These are phyloP conservation scores for Dermolepida albohirtum DNA, from an alignment of 2,888 invertebrate species.

Conservation along the genomic window DNA sequence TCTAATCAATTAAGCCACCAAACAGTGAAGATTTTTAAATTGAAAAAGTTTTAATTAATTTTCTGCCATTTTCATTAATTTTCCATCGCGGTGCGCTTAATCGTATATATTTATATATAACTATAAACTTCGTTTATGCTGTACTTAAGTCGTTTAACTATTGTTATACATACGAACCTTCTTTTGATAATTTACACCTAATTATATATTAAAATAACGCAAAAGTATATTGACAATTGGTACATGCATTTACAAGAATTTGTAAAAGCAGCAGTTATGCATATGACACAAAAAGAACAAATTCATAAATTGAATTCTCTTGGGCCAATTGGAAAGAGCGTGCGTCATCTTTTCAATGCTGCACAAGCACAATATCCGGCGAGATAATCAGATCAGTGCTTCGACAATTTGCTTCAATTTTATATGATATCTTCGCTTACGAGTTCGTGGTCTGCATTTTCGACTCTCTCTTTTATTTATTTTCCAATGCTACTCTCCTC, in stretches of 20 bases:
- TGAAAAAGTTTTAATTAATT: no score
- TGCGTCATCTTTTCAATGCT: constrained; percentile 49
- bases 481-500: constrained; percentile 8
- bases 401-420: constrained; percentile 64
- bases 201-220: no score
- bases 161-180: no score
- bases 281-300: constrained; percentile 38
- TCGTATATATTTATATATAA: no score
- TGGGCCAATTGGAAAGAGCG: constrained; percentile 45
- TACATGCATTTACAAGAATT: neutral
- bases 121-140: no score
- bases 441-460: constrained; percentile 61
- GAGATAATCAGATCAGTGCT: constrained; percentile 62
- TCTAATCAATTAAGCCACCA: no score
- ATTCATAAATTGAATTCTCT: constrained; percentile 46
- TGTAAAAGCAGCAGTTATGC: neutral
- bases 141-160: no score
- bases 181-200: no score
- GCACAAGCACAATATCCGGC: constrained; percentile 55
- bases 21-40: no score
- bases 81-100: no score
- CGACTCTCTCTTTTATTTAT: constrained; percentile 33
- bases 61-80: no score
- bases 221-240: no score
- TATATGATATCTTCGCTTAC: constrained; percentile 62